phyloP scores from a whole-genome alignment of 2,113 vertebrate genomes.

The Pipra filicauda region DNA sequence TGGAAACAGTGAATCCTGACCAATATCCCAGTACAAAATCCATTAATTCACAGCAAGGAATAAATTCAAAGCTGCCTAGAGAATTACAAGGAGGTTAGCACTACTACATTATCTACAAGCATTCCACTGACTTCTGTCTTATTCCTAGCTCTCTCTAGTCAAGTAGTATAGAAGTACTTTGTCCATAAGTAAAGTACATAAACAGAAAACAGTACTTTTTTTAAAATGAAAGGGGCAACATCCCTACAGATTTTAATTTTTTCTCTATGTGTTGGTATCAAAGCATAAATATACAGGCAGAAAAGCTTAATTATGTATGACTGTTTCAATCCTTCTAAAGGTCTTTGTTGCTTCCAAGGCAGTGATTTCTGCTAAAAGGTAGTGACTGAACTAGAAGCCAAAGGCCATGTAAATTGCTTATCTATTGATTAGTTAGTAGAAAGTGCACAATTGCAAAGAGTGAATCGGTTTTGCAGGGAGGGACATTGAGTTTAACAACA shows the following conservation, averaged over 20 bases:
- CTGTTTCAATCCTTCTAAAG: not conserved
- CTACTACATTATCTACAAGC: not conserved
- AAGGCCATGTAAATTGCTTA: conserved; percentile 15
- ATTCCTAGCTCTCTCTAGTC: not conserved
- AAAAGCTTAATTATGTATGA: not conserved
- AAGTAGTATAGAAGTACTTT: not conserved
- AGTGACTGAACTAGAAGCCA: not conserved
- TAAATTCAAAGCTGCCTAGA: not conserved
- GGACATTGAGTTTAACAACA: conserved; percentile 48
- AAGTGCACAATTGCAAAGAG: not conserved
- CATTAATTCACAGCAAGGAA: not conserved
- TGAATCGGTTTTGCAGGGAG: not conserved
- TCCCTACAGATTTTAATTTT: not conserved
- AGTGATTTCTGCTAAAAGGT: conserved; percentile 19
- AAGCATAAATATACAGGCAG: not conserved
- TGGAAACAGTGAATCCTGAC: not conserved
- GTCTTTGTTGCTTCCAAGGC: not conserved
- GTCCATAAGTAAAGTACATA: not conserved
- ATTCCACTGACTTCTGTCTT: not conserved
- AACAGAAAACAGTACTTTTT: not conserved
- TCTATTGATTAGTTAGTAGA: conserved; percentile 34
- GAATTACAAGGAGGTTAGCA: not conserved
- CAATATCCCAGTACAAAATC: not conserved
- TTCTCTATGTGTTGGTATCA: not conserved
- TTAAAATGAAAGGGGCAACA: not conserved